These are phyloP conservation scores for Melanotaenia nigrans DNA, from an alignment of 2,797 vertebrate genomes.

Conservation along the genomic window DNA sequence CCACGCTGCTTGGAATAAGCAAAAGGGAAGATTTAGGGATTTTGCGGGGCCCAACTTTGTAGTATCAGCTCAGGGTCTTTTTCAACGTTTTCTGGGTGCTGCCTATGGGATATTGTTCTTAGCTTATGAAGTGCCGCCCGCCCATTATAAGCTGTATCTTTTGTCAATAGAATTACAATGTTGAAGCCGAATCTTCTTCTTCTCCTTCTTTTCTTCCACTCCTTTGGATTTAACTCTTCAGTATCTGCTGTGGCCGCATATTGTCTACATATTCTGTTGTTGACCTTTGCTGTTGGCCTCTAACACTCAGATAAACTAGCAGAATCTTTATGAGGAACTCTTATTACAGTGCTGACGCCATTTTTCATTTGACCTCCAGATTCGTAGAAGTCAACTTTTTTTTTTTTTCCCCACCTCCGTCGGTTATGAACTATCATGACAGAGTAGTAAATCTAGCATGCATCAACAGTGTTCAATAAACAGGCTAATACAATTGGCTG, in stretches of 20 bases:
- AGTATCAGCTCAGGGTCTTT: slow-evolving; percentile 74
- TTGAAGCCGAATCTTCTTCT: slow-evolving; percentile 31
- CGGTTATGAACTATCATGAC: slow-evolving; percentile 76
- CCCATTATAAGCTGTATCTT: slow-evolving; percentile 72
- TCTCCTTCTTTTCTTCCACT: not conserved
- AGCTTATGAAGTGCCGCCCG: slow-evolving; percentile 70
- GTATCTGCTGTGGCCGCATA: slow-evolving; percentile 32
- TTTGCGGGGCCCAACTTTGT: slow-evolving; percentile 78
- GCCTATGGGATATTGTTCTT: slow-evolving; percentile 79
- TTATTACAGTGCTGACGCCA: slow-evolving; percentile 44
- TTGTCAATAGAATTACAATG: slow-evolving; percentile 75
- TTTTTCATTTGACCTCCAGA: slow-evolving; percentile 71
- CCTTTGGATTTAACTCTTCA: slow-evolving; percentile 61
- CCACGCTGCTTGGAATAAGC: slow-evolving; percentile 68
- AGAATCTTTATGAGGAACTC: slow-evolving; percentile 68
- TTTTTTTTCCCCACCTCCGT: slow-evolving; percentile 21
- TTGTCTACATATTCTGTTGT: slow-evolving; percentile 35
- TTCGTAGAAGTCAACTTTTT: slow-evolving; percentile 61
- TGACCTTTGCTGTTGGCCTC: slow-evolving; percentile 74
- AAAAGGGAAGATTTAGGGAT: slow-evolving; percentile 82
- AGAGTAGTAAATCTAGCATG: slow-evolving; percentile 73
- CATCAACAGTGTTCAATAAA: slow-evolving; percentile 74
- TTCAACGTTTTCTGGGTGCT: slow-evolving; percentile 66
- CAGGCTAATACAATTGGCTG: slow-evolving; percentile 76
- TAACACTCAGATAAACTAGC: slow-evolving; percentile 62